Evolutionary conservation across 2,888 invertebrate genomes (phyloP).

Genomic region (Netelia melanura): DNA sequence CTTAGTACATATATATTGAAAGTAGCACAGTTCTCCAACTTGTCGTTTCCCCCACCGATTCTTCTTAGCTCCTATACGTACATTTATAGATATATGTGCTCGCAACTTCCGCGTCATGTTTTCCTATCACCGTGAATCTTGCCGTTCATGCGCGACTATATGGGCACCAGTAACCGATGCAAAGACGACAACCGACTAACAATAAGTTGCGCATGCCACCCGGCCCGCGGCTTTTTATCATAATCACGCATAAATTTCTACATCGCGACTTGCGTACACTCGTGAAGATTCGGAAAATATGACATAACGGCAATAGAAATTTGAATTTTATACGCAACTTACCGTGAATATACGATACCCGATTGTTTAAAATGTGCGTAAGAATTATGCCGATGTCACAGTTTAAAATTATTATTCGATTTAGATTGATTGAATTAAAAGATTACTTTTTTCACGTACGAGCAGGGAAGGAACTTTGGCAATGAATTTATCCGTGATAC

Average conservation of each 20-base stretch:
- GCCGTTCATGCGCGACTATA: slow-evolving; percentile 25
- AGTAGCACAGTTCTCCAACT: slow-evolving; percentile 68
- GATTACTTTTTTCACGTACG: too few relatives aligned
- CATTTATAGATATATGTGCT: slow-evolving; percentile 30
- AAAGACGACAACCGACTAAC: slow-evolving; percentile 34
- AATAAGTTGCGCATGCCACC: slow-evolving; percentile 53
- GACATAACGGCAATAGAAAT: background rate
- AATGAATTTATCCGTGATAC: background rate
- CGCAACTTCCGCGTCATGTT: slow-evolving; percentile 71
- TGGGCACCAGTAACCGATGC: slow-evolving; percentile 32
- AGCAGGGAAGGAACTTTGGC: too few relatives aligned
- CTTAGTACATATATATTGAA: slow-evolving; percentile 15
- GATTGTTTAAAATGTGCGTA: background rate
- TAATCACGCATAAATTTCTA: slow-evolving; percentile 61
- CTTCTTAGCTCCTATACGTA: slow-evolving; percentile 14
- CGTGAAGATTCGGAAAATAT: background rate
- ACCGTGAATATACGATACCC: background rate
- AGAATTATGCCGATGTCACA: background rate
- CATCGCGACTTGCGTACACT: slow-evolving; percentile 9
- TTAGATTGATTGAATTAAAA: too few relatives aligned
- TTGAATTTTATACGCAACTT: background rate
- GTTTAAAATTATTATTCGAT: too few relatives aligned
- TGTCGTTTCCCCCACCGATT: slow-evolving; percentile 53
- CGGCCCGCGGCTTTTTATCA: slow-evolving; percentile 59
- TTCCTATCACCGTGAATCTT: slow-evolving; percentile 69